These are phyloP conservation scores for Acanthacorydalis orientalis DNA, from an alignment of 2,888 invertebrate species.

Conservation along the genomic window DNA sequence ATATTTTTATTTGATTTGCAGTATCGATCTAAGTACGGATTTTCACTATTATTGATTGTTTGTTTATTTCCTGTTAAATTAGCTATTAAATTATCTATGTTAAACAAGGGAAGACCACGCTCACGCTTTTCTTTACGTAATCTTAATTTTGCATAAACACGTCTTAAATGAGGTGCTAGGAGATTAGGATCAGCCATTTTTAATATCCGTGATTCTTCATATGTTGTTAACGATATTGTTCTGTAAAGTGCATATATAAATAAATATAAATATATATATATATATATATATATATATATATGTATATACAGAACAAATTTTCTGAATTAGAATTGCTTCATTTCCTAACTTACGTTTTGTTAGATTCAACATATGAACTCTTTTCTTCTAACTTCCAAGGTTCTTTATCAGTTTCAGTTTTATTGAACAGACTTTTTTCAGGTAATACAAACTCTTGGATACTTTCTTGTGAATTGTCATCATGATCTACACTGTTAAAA, in stretches of 20 bases:
- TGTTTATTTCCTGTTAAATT: not conserved
- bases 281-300: too few relatives aligned
- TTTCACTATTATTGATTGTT: not conserved
- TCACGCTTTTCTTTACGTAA: slow-evolving; percentile 38
- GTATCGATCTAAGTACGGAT: not conserved
- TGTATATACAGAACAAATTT: too few relatives aligned
- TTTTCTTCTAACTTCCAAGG: too few relatives aligned
- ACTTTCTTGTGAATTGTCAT: too few relatives aligned
- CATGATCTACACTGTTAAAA: too few relatives aligned
- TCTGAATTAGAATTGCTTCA: too few relatives aligned
- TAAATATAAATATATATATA: too few relatives aligned
- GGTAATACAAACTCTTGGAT: too few relatives aligned
- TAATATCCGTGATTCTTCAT: slow-evolving; percentile 3
- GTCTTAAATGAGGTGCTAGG: not conserved
- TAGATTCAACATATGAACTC: too few relatives aligned
- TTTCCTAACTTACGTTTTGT: too few relatives aligned
- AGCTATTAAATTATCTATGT: slow-evolving; percentile 28
- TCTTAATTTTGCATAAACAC: slow-evolving; percentile 27
- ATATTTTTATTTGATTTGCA: not conserved
- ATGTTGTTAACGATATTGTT: not conserved
- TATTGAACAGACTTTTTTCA: too few relatives aligned
- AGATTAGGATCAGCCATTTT: not conserved
- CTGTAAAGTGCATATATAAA: not conserved
- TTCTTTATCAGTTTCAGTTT: too few relatives aligned
- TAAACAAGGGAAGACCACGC: slow-evolving; percentile 33